Base-by-base conservation (phyloP, 2,113 vertebrate species). In the Hemiscyllium ocellatum region DNA sequence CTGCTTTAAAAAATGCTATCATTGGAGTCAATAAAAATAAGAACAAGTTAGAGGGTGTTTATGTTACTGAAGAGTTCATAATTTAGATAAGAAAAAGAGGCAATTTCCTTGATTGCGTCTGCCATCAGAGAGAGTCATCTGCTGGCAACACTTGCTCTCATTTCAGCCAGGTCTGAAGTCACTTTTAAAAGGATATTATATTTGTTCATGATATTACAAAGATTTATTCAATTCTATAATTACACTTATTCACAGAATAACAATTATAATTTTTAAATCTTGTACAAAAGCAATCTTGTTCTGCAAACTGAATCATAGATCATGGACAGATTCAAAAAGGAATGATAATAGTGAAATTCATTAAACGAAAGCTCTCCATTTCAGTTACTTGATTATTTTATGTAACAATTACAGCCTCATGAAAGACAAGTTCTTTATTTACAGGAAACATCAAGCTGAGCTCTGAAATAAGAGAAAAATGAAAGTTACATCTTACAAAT, bases 401-500 rank as follows among this genome's bases (percentile, higher is more conserved):
- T 19, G 83, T 37, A 69, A 68, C 24, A 95, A 95, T 13, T 26
- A 7, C 93, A 70, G 37, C 24, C 10, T 19, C 0, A 33, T 72
- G 69, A 76, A 95, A 95, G 94, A 95, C 8, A 47, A 95, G 26
- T 61, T 66, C 61, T 66, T 72, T 76, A 95, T 95, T 95, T 95
- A 70, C 94, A 95, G 94, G 42, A 95, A 17, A 29, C 24, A 95
- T n/a, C 69, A 72, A 95, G 69, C 37, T 72, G 93, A 95, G 26
- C 47, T 95, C 94, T 95, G 94, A 72, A 95, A 95, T 95, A 42
- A 72, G 61, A 95, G n/a, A 72, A 95, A 90, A 95, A 33, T 76
- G 26, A 76, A 76, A 76, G 52, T 91, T n/a, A 70, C 15, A 5
- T 70, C 66, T 68, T 52, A 72, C 61, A 33, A 66, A 33, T 24